Evolutionary conservation across 2,113 vertebrate species (phyloP).

Genomic region (Nanorana parkeri): DNA sequence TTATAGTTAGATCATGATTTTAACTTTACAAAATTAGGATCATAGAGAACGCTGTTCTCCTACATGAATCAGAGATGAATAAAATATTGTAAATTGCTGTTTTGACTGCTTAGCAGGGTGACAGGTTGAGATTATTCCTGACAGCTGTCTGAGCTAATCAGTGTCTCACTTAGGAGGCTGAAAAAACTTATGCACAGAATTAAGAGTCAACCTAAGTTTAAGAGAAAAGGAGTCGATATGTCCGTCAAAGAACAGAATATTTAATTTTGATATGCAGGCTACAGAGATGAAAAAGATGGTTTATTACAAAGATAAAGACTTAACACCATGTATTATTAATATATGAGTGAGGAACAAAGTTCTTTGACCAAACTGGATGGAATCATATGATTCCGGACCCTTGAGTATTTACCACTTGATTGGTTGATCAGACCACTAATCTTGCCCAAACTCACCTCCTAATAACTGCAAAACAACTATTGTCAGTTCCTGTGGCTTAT

Average conservation of each 20-base stretch:
- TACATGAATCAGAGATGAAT: slow-evolving; percentile 47
- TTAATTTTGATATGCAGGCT: slow-evolving; percentile 27
- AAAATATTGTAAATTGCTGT: slow-evolving; percentile 52
- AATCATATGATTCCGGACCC: too few relatives aligned
- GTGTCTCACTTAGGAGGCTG: slow-evolving; percentile 30
- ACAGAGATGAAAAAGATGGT: not conserved
- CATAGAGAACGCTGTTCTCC: slow-evolving; percentile 14
- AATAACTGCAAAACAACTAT: too few relatives aligned
- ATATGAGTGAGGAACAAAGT: too few relatives aligned
- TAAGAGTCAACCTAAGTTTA: slow-evolving; percentile 22
- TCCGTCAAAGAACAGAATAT: not conserved
- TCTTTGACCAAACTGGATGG: too few relatives aligned
- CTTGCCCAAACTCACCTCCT: too few relatives aligned
- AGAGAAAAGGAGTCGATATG: slow-evolving; percentile 10
- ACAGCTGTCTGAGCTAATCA: slow-evolving; percentile 53
- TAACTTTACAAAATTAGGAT: slow-evolving; percentile 44
- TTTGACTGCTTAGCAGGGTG: slow-evolving; percentile 49
- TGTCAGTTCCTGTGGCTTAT: too few relatives aligned
- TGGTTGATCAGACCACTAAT: too few relatives aligned
- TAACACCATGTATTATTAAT: too few relatives aligned
- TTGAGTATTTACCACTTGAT: too few relatives aligned
- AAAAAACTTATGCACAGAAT: slow-evolving; percentile 28
- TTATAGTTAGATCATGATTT: slow-evolving; percentile 43
- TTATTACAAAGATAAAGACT: too few relatives aligned
- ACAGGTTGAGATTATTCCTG: slow-evolving; percentile 50